Conservation (phyloP, 2,888 invertebrate genomes). For the Antitype chi region DNA sequence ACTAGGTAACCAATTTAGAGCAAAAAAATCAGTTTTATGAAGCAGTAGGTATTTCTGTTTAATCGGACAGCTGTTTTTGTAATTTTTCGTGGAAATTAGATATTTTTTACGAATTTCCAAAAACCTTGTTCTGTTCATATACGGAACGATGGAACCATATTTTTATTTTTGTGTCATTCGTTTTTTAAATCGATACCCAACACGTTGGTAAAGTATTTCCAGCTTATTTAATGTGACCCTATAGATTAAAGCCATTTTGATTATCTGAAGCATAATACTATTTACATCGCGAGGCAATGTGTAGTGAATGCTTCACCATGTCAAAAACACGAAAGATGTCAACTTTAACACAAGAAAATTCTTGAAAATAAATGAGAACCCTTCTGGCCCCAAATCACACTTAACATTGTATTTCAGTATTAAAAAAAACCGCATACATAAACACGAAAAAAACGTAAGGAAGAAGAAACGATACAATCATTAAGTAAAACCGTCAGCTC, state of each 20-base stretch:
- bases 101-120: too few species aligned
- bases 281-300: neutral
- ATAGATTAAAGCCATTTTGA: neutral
- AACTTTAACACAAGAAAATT: neutral
- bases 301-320: neutral
- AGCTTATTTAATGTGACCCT: too few species aligned
- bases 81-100: too few species aligned
- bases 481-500: slow-evolving; percentile 3
- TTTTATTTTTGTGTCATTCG: too few species aligned
- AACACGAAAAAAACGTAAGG: neutral
- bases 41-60: neutral
- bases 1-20: neutral
- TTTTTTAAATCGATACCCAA: too few species aligned
- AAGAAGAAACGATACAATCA: slow-evolving; percentile 8
- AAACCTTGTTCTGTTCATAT: too few species aligned
- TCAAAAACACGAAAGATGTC: neutral
- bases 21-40: too few species aligned
- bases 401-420: neutral
- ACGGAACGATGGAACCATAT: too few species aligned
- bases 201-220: too few species aligned
- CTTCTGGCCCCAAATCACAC: neutral
- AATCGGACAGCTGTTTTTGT: too few species aligned
- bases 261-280: neutral
- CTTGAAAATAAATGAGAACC: neutral
- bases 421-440: neutral